Evolutionary conservation across 1,140 invertebrate genomes (phyloP), one percentile per base, ranked within the genome.

Genomic region (Drosophila willistoni): DNA sequence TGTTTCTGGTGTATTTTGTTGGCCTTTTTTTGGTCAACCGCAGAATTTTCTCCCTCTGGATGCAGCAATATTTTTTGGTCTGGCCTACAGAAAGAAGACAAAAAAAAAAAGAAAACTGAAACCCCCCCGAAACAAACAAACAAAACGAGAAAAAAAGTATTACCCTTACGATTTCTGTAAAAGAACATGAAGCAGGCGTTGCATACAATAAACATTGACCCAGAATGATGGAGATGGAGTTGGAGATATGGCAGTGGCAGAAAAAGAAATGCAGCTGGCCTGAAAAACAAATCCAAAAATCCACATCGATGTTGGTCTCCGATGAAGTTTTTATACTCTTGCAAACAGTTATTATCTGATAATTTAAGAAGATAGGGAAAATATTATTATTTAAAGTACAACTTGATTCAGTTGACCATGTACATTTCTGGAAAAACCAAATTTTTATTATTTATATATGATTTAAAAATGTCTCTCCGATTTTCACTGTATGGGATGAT

Each of bases 151-250:
- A 47, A 51, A 51, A 51, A 51, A 51, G 19, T 51, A 51, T 29
- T 29, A 83, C 77, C 79, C 71, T 79, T 77, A 64, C 85, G 44
- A 51, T 51, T 76, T 36, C 64, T 73, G 62, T 41, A 68, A 83
- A 68, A 80, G 77, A 84, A 69, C 80, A 83, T 66, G 41, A 42
- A 79, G 36, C 76, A 63, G 74, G 73, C 74, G 68, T 56, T 63
- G 34, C 64, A 51, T 59, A 51, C 73, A 82, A 79, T 68, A 75
- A 82, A 63, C 77, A 51, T 51, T 73, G 79, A 66, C 68, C 77
- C 82, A 72, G 54, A 77, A 70, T 77, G 57, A 57, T 60, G 75
- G 54, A 60, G 39, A 33, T 17, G 9, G 42, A 74, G 25, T 61
- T 54, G 56, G 70, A 64, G 70, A 56, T 22, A 22, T 44, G 33